Evolutionary conservation across 2,113 vertebrate species (phyloP), one percentile per base, ranked within the genome.

Genomic region (Megalops atlanticus): DNA sequence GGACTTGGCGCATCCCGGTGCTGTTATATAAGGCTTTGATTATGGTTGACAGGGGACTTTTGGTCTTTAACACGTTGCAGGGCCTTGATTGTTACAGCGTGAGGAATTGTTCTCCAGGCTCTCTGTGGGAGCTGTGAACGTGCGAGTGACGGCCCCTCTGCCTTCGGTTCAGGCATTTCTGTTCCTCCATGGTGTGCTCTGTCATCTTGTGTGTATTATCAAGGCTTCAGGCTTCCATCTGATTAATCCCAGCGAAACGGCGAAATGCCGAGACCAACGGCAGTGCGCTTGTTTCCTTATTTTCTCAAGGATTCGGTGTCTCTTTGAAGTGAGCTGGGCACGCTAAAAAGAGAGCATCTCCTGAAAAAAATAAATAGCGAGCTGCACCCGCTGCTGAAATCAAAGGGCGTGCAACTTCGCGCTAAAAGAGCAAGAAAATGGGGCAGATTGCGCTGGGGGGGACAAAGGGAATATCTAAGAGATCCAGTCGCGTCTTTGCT

Each of bases 391-490:
- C n/a, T n/a, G n/a, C n/a, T n/a, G n/a, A n/a, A n/a, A n/a, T n/a
- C n/a, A n/a, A n/a, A n/a, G n/a, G n/a, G n/a, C n/a, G n/a, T n/a
- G n/a, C n/a, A n/a, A n/a, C n/a, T n/a, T n/a, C n/a, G n/a, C n/a
- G n/a, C n/a, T n/a, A n/a, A n/a, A n/a, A n/a, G n/a, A n/a, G n/a
- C n/a, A n/a, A n/a, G n/a, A n/a, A n/a, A n/a, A n/a, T n/a, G n/a
- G n/a, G n/a, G n/a, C 74, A 76, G 82, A 77, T 0, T 21, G 24
- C 4, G 35, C 0, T 0, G 54, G 16, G 7, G 0, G 73, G 88
- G 85, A 77, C 75, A 82, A 87, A 77, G 70, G 68, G 70, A 79
- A 81, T 75, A 83, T 81, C n/a, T 15, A 16, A 49, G 31, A 36
- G 41, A 21, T 39, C 3, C 15, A 14, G 70, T 21, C 38, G 6